Evolutionary conservation across 2,888 invertebrate genomes (phyloP), one percentile per base, ranked within the genome.

Genomic region (Cryptocephalus moraei): DNA sequence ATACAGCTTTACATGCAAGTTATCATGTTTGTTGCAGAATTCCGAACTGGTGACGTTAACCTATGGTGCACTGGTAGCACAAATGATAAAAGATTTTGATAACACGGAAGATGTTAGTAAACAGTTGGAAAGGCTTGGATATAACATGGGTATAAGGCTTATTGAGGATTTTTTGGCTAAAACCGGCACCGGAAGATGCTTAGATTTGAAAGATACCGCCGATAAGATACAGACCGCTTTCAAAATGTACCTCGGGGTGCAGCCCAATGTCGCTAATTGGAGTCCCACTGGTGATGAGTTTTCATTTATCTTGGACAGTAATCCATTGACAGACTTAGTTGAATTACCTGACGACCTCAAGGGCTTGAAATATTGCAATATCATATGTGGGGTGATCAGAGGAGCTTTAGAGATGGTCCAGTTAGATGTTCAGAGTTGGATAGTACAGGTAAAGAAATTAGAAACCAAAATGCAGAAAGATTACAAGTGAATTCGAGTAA

Each of bases 321-420:
- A 96, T 73, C 97, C 99, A 0, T 74, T 99, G 45, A 92, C 92
- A 3, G 99, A 99, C 71, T 91, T 96, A 76, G 96, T 97, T 0
- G 97, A 97, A 71, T 75, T 96, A 65, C 97, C 97, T 1, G 84
- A 87, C 54, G 82, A 86, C 62, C 80, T 83, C 60, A 80, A 82
- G 51, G 82, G 84, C 53, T 76, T 97, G 11, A 90, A 91, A 64
- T 97, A 96, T 69, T 92, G 92, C 56, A 90, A 91, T 57, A 78
- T 99, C 50, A 79, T 99, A 43, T 91, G 93, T 50, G 99, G 99
- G 0, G 81, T 85, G 32, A 81, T 91, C 47, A 78, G 95, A 51
- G 99, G 99, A 12, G 95, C 97, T 8, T 76, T 97, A 61, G 97
- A 99, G 78, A 99, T 99, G 93, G 95, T 97, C 38, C 96, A 97